Evolutionary conservation across 2,888 invertebrate genomes (phyloP).

Genomic region (Xylota segnis): DNA sequence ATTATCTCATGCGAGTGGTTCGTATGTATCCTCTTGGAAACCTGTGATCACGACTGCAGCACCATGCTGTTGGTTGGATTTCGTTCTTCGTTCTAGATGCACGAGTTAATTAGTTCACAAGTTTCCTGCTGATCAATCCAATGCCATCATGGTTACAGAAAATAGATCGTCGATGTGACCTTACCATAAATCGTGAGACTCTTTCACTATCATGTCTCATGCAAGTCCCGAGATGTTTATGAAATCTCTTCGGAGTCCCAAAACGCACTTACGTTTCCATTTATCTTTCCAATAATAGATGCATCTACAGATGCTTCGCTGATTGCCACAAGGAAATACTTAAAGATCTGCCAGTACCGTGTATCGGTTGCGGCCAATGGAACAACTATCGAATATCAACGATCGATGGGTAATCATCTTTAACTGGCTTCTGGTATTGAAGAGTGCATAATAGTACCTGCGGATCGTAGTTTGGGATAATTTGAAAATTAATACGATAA

Average conservation of each 20-base stretch:
- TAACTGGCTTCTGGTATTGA: slow-evolving; percentile 23
- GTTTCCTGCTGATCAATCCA: slow-evolving; percentile 43
- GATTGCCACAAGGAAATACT: slow-evolving; percentile 28
- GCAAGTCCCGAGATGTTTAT: background rate
- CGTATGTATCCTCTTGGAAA: slow-evolving; percentile 26
- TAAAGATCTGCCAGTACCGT: background rate
- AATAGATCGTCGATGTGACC: slow-evolving; percentile 8
- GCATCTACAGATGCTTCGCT: background rate
- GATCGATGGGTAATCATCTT: slow-evolving; percentile 18
- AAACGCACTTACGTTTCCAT: background rate
- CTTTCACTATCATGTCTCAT: background rate
- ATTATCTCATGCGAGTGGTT: background rate
- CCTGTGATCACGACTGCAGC: slow-evolving; percentile 31
- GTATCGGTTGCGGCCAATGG: slow-evolving; percentile 3
- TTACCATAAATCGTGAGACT: background rate
- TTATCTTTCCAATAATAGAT: slow-evolving; percentile 2
- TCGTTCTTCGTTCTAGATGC: slow-evolving; percentile 34
- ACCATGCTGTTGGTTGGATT: background rate
- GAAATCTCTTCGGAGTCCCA: background rate
- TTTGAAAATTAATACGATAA: slow-evolving; percentile 18
- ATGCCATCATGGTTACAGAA: slow-evolving; percentile 15
- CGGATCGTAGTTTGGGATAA: background rate
- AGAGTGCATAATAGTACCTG: background rate
- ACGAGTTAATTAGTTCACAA: slow-evolving; percentile 23
- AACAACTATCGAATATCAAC: slow-evolving; percentile 23